A percentile compares a stretch with the other conserved stretches of the same genome.
These are phyloP conservation scores for Parelbella ahira DNA, from an alignment of 2,888 invertebrate genomes.

Conservation along the genomic window DNA sequence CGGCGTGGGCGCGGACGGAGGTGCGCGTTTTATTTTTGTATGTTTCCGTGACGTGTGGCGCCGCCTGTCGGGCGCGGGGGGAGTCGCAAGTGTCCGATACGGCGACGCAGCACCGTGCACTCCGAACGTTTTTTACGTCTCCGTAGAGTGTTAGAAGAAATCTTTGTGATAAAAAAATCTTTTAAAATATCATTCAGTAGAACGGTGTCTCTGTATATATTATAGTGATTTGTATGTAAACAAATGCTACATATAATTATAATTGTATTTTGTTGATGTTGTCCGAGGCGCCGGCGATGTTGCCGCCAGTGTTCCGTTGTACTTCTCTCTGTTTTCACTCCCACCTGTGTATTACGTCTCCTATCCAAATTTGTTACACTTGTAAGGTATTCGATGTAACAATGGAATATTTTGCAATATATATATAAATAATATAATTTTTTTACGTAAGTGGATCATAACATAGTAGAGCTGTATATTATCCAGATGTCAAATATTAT, in stretches of 20 bases:
- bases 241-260: conserved; percentile 62
- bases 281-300: conserved; percentile 57
- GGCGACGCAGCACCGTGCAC: conserved; percentile 41
- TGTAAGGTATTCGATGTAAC: conserved; percentile 62
- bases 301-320: conserved; percentile 34
- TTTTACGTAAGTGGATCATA: conserved; percentile 72
- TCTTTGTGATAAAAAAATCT: conserved; percentile 71
- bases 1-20: too few species aligned
- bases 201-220: conserved; percentile 57
- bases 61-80: conserved; percentile 1
- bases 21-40: conserved; percentile 26
- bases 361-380: conserved; percentile 36
- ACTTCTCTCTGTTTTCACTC: conserved; percentile 33
- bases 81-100: neutral
- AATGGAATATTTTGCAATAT: conserved; percentile 79
- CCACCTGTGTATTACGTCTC: conserved; percentile 48
- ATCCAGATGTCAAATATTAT: conserved; percentile 80
- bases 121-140: conserved; percentile 41
- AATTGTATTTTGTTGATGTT: conserved; percentile 73
- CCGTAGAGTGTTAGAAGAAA: conserved; percentile 60
- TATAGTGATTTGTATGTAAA: conserved; percentile 55
- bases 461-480: conserved; percentile 73
- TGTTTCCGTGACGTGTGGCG: conserved; percentile 11
- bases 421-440: conserved; percentile 52
- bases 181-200: conserved; percentile 66